Conservation (phyloP, 2,888 invertebrate species). For the Coenonympha glycerion region DNA sequence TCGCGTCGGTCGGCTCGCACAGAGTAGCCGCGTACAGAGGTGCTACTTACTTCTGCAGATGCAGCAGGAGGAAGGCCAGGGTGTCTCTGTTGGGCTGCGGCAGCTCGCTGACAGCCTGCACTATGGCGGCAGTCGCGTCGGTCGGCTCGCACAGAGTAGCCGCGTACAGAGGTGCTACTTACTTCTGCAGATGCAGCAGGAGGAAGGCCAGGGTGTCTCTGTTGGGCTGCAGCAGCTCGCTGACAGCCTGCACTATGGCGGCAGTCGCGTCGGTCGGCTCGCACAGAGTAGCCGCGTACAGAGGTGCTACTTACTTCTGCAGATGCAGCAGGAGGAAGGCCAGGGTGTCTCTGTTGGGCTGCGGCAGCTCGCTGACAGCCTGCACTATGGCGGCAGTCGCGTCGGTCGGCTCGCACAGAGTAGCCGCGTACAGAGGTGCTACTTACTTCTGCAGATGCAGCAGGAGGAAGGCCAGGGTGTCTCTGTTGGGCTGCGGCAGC, state of each 20-base stretch:
- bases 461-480: constrained; percentile 94
- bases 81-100: constrained; percentile 97
- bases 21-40: no score
- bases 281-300: constrained; percentile 77
- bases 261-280: constrained; percentile 78
- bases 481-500: constrained; percentile 93
- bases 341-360: constrained; percentile 94
- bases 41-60: constrained; percentile 82
- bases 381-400: constrained; percentile 80
- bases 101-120: constrained; percentile 86
- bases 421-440: constrained; percentile 76
- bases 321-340: constrained; percentile 94
- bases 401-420: constrained; percentile 73
- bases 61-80: constrained; percentile 92
- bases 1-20: no score
- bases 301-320: constrained; percentile 77
- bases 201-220: constrained; percentile 96
- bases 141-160: no score
- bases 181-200: constrained; percentile 91
- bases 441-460: constrained; percentile 88
- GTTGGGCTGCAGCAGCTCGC: constrained; percentile 92
- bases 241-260: constrained; percentile 83
- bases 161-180: constrained; percentile 24
- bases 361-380: constrained; percentile 89
- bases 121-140: constrained; percentile 79